These are phyloP conservation scores for Columba janthina DNA, from an alignment of 2,113 vertebrate species.

Conservation along the genomic window DNA sequence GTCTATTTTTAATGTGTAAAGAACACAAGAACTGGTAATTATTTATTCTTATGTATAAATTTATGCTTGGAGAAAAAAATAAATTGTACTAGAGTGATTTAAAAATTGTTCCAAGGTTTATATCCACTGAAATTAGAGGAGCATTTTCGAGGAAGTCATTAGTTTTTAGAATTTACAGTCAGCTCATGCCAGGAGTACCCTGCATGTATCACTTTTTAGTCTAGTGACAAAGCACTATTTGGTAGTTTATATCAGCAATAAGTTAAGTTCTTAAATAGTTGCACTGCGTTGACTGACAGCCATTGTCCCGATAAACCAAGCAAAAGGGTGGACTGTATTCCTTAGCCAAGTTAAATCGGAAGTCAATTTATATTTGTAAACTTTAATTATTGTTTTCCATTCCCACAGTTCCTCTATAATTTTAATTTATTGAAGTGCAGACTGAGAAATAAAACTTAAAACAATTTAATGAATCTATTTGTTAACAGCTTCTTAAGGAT, in stretches of 20 bases:
- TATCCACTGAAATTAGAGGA: neutral
- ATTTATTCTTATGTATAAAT: neutral
- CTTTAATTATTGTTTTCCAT: neutral
- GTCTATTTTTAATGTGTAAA: neutral
- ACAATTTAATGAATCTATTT: neutral
- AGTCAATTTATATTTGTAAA: neutral
- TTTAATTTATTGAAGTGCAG: neutral
- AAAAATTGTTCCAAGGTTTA: neutral
- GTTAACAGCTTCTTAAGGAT: neutral
- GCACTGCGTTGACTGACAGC: neutral
- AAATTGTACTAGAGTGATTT: neutral
- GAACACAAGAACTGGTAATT: neutral
- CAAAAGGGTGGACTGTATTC: neutral
- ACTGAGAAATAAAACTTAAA: neutral
- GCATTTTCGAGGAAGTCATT: neutral
- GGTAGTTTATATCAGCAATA: neutral
- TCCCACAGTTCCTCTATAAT: neutral
- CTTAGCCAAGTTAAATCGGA: neutral
- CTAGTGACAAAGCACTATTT: neutral
- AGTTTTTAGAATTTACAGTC: neutral
- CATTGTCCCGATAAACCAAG: neutral
- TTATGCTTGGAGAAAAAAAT: neutral
- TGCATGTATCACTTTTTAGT: constrained; percentile 28
- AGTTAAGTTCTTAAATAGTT: neutral
- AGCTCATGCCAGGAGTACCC: neutral